Evolutionary conservation across 2,888 invertebrate species (phyloP).

Genomic region (Pachydiplax longipennis): DNA sequence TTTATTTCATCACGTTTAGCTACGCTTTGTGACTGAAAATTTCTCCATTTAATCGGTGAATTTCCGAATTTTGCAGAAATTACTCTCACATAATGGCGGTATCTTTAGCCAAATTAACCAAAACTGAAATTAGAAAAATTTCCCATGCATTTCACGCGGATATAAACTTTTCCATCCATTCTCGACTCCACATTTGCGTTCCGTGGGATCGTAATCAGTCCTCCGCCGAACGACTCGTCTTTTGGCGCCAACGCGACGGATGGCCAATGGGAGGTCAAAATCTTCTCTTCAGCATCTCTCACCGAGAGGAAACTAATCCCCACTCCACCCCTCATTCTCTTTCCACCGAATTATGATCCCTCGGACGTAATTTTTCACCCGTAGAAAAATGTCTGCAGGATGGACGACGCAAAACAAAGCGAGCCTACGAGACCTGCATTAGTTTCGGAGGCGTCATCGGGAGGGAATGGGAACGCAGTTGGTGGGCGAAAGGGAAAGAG

Average conservation of each 20-base stretch:
- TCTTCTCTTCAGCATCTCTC: background rate
- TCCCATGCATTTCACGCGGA: background rate
- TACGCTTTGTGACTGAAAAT: too few species aligned
- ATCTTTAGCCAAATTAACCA: too few species aligned
- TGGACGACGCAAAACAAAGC: conserved; percentile 30
- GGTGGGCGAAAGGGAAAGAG: background rate
- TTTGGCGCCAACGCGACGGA: background rate
- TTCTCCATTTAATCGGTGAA: too few species aligned
- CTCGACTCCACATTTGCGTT: background rate
- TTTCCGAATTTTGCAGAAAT: too few species aligned
- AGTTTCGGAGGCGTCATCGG: conserved; percentile 32
- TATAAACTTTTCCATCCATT: background rate
- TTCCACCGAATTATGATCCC: conserved; percentile 21
- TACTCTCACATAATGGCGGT: too few species aligned
- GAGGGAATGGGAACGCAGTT: background rate
- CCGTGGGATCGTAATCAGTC: conserved; percentile 17
- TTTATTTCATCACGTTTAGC: too few species aligned
- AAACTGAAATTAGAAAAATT: background rate
- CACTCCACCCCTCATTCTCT: background rate
- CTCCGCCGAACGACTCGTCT: background rate
- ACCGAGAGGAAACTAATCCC: background rate
- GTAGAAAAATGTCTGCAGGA: background rate
- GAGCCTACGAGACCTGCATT: conserved; percentile 36
- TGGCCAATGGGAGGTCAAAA: conserved; percentile 17
- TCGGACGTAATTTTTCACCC: conserved; percentile 14